Evolutionary conservation across 1,140 invertebrate species (phyloP).

Genomic region (Stenopsyche tienmushanensis): DNA sequence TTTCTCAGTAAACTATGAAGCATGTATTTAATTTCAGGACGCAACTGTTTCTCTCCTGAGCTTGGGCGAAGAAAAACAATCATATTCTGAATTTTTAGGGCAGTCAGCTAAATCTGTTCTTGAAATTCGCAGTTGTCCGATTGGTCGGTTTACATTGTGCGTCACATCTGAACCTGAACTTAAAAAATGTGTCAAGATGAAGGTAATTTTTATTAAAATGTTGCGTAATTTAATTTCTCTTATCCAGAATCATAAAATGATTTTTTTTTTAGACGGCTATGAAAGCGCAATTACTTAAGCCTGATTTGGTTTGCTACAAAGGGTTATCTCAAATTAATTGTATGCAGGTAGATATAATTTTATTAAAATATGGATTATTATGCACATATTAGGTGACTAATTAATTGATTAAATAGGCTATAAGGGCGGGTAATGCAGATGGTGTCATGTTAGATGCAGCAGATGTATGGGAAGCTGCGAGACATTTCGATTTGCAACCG

Average conservation of each 20-base stretch:
- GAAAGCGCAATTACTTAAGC: constrained; percentile 84
- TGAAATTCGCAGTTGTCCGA: constrained; percentile 75
- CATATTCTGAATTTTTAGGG: constrained; percentile 48
- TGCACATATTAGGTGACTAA: background rate
- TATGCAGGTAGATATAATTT: constrained; percentile 63
- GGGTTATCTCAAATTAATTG: constrained; percentile 85
- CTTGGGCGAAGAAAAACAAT: constrained; percentile 59
- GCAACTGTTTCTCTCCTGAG: constrained; percentile 62
- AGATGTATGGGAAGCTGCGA: constrained; percentile 89
- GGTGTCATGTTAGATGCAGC: constrained; percentile 88
- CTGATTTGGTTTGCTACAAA: constrained; percentile 83
- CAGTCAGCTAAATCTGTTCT: constrained; percentile 67
- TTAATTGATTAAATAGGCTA: constrained; percentile 47
- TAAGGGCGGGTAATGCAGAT: constrained; percentile 79
- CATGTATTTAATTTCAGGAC: constrained; percentile 61
- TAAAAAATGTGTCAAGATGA: constrained; percentile 93
- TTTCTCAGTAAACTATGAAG: no score
- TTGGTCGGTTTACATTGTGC: constrained; percentile 78
- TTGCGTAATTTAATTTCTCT: background rate
- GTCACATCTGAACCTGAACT: constrained; percentile 88
- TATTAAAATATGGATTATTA: background rate
- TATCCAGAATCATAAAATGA: no score
- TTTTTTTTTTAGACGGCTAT: constrained; percentile 68
- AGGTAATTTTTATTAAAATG: constrained; percentile 58
- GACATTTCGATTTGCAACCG: constrained; percentile 76